These are phyloP conservation scores for Diorhabda sublineata DNA, from an alignment of 1,140 invertebrate species.

Conservation along the genomic window DNA sequence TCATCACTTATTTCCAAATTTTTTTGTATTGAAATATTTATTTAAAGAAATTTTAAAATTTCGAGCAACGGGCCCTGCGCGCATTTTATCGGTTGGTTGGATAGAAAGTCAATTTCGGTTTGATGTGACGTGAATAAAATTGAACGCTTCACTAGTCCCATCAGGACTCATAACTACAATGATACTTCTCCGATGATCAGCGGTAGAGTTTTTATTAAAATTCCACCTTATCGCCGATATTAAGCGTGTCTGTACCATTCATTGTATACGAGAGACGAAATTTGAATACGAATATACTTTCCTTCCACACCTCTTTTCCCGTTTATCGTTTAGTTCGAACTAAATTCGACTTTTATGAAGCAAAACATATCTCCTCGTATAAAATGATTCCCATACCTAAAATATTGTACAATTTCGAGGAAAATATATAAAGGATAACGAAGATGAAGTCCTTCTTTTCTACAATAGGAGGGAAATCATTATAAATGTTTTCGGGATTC, in stretches of 20 bases:
- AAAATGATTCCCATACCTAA: too few relatives aligned
- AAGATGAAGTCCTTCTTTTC: not conserved
- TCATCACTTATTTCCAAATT: too few relatives aligned
- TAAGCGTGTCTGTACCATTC: too few relatives aligned
- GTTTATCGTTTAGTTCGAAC: too few relatives aligned
- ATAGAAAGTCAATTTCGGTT: conserved; percentile 41
- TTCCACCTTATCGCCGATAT: not conserved
- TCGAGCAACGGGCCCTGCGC: conserved; percentile 13
- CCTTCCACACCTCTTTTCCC: too few relatives aligned
- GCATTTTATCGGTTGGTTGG: conserved; percentile 40
- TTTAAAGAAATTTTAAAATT: conserved; percentile 1
- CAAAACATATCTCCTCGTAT: too few relatives aligned
- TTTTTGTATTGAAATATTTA: conserved; percentile 4
- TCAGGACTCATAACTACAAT: conserved; percentile 16
- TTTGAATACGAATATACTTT: too few relatives aligned
- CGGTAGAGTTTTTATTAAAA: conserved; percentile 1
- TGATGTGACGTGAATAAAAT: conserved; percentile 43
- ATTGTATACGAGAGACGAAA: too few relatives aligned
- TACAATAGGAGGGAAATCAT: not conserved
- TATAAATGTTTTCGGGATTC: not conserved
- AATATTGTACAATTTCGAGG: too few relatives aligned
- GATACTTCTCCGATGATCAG: not conserved
- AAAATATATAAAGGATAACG: not conserved
- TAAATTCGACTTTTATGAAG: too few relatives aligned
- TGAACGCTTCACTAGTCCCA: conserved; percentile 35